Base-by-base conservation (phyloP, 2,888 invertebrate species). In the Rhagonycha lutea region DNA sequence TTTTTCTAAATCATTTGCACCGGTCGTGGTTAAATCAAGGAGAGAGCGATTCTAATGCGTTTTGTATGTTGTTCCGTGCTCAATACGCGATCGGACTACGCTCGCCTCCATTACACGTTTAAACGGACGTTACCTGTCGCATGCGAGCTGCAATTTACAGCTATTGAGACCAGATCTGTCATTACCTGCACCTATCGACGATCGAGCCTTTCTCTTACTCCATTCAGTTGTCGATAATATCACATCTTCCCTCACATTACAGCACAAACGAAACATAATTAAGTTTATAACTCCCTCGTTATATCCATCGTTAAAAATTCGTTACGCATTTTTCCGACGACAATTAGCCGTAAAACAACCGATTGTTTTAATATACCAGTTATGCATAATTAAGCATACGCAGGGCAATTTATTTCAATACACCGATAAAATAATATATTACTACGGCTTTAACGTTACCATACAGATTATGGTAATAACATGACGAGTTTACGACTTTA, bases 1-100 rank as follows among this genome's bases (percentile, higher is more conserved):
- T 65, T 84, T 84, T 86, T 84, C 84, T 83, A 83, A 84, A 81
- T 85, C 84, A 84, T 85, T 85, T 85, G 83, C 83, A 82, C 81
- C 75, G 78, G 70, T 76, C 78, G 72, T 72, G 72, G 78, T 73
- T 73, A 70, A 68, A 63, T 63, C 47, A 2, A n/a, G 47, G 76
- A 32, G 70, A 68, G 74, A 32, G 65, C 72, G 68, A 68, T 69
- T 80, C 84, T 85, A 85, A 85, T 85, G 84, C 83, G 83, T 84
- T 85, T 85, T 84, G 82, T 84, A 81, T 84, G 84, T 84, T 81
- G 81, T 81, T 79, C 79, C 79, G 79, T 78, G 75, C 76, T 78
- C 73, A 74, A 73, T 79, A 78, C 74, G 73, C 77, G 76, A 69
- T 73, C 68, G 67, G 76, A 72, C 77, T 79, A 29, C 72, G 72